phyloP scores from a whole-genome alignment of 2,113 vertebrate species.

The Phrynosoma blainvillii region DNA sequence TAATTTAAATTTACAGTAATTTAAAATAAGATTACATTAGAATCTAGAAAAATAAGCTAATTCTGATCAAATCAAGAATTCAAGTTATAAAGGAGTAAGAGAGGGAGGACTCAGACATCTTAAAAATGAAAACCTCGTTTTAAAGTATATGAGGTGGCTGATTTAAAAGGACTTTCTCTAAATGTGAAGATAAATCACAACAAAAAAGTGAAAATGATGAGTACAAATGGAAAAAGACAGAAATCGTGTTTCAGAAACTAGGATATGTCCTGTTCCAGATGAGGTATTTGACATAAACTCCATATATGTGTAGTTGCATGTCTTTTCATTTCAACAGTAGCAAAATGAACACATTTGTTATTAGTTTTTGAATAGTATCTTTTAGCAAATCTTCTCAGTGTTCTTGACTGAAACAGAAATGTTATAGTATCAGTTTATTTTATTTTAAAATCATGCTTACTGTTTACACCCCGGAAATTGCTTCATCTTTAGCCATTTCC shows the following conservation, averaged over 20 bases:
- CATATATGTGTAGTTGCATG: not conserved
- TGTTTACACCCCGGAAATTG: slow-evolving; percentile 74
- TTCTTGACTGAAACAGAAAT: slow-evolving; percentile 52
- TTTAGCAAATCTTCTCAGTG: slow-evolving; percentile 38
- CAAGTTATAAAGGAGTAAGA: too few species aligned
- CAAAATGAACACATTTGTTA: slow-evolving; percentile 41
- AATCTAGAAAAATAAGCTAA: not conserved
- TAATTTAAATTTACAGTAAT: too few species aligned
- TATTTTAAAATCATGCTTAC: slow-evolving; percentile 42
- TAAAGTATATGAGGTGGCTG: not conserved
- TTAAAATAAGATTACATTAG: too few species aligned
- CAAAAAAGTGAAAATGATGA: not conserved
- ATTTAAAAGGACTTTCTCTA: not conserved
- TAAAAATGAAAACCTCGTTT: not conserved
- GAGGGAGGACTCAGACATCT: not conserved
- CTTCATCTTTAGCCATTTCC: slow-evolving; percentile 71
- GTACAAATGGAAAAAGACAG: not conserved
- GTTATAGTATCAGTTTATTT: slow-evolving; percentile 45
- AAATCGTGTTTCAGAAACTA: not conserved
- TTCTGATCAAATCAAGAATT: not conserved
- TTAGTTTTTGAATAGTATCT: slow-evolving; percentile 35
- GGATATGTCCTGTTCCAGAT: not conserved
- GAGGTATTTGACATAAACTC: not conserved
- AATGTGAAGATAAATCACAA: not conserved
- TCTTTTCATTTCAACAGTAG: slow-evolving; percentile 42